Evolutionary conservation across 2,113 vertebrate genomes (phyloP).

Genomic region (Noturus placidus): DNA sequence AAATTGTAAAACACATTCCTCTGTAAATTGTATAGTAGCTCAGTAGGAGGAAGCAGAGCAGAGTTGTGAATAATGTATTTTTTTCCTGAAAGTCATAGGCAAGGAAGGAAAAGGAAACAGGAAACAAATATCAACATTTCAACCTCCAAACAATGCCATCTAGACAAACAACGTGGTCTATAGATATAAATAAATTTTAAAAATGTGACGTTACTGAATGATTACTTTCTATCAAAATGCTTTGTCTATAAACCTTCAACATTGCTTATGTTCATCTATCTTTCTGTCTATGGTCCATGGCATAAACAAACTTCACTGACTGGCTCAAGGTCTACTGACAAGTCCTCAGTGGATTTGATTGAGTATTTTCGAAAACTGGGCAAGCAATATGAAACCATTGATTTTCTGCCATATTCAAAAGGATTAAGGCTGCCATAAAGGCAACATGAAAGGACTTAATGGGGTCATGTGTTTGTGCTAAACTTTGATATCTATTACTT

Average conservation of each 20-base stretch:
- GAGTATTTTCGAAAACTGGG: slow-evolving; percentile 72
- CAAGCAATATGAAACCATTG: slow-evolving; percentile 73
- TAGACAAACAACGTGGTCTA: not conserved
- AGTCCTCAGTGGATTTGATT: slow-evolving; percentile 69
- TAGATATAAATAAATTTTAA: not conserved
- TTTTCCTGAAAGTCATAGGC: slow-evolving; percentile 12
- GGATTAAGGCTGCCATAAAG: slow-evolving; percentile 77
- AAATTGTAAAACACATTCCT: slow-evolving; percentile 41
- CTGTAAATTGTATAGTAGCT: slow-evolving; percentile 18
- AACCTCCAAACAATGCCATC: not conserved
- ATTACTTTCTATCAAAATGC: slow-evolving; percentile 8
- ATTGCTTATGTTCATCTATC: slow-evolving; percentile 43
- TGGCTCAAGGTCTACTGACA: slow-evolving; percentile 51
- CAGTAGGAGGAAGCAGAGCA: slow-evolving; percentile 12
- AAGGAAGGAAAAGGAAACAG: not conserved
- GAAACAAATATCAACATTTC: not conserved
- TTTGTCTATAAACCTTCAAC: slow-evolving; percentile 8
- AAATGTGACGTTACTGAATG: not conserved
- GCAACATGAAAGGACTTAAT: slow-evolving; percentile 75
- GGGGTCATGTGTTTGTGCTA: slow-evolving; percentile 72
- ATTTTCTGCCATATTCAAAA: slow-evolving; percentile 80
- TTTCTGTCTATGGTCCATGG: slow-evolving; percentile 48
- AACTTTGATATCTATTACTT: slow-evolving; percentile 75
- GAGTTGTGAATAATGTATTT: slow-evolving; percentile 28
- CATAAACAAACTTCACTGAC: slow-evolving; percentile 50